Evolutionary conservation across 2,797 vertebrate genomes (phyloP).

Genomic region (Serranus cabrilla): DNA sequence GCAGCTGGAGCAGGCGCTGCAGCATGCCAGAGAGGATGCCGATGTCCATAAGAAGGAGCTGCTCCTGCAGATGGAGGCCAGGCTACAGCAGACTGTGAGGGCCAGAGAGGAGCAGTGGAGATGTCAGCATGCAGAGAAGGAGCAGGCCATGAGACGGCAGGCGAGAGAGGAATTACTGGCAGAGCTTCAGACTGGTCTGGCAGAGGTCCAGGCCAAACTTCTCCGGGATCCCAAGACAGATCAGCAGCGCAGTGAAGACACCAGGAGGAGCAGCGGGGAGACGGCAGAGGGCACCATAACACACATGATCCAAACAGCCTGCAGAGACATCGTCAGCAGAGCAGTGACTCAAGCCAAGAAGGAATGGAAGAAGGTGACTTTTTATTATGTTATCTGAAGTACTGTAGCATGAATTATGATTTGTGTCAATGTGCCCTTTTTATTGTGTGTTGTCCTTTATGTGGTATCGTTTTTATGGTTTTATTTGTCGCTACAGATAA

Average conservation of each 20-base stretch:
- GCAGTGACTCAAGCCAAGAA: slow-evolving; percentile 80
- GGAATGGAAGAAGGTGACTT: slow-evolving; percentile 89
- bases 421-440: neutral
- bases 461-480: neutral
- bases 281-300: slow-evolving; percentile 65
- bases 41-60: slow-evolving; percentile 80
- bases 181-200: slow-evolving; percentile 84
- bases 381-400: neutral
- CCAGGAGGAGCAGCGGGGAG: slow-evolving; percentile 41
- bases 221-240: slow-evolving; percentile 48
- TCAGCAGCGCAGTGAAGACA: slow-evolving; percentile 52
- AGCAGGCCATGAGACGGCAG: slow-evolving; percentile 76
- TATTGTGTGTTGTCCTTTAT: neutral
- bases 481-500: slow-evolving; percentile 64
- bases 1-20: slow-evolving; percentile 82
- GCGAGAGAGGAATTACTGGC: slow-evolving; percentile 82
- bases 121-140: slow-evolving; percentile 78
- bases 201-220: slow-evolving; percentile 82
- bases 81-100: slow-evolving; percentile 82
- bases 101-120: slow-evolving; percentile 87
- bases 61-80: slow-evolving; percentile 87
- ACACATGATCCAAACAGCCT: slow-evolving; percentile 83
- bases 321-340: slow-evolving; percentile 79
- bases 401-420: neutral
- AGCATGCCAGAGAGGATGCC: slow-evolving; percentile 84